These are phyloP conservation scores for Erynnis tages DNA, from an alignment of 2,888 invertebrate genomes.

Conservation along the genomic window DNA sequence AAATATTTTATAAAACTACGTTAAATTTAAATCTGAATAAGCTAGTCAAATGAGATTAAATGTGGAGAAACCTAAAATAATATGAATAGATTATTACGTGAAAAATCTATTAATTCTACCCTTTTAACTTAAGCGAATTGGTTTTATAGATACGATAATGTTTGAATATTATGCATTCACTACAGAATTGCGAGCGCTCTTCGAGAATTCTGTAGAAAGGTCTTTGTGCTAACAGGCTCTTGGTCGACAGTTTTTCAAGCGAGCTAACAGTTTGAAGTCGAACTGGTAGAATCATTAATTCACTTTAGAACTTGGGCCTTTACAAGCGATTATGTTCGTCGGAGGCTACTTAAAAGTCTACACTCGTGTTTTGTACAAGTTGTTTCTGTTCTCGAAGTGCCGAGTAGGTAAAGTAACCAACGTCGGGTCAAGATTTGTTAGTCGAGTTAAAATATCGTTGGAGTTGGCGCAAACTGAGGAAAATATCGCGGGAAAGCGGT, in stretches of 20 bases:
- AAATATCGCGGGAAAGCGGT: not conserved
- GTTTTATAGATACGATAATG: constrained; percentile 26
- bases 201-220: constrained; percentile 29
- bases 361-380: constrained; percentile 20
- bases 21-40: too few species aligned
- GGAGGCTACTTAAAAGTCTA: constrained; percentile 19
- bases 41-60: too few species aligned
- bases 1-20: too few species aligned
- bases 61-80: too few species aligned
- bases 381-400: constrained; percentile 18
- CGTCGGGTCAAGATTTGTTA: constrained; percentile 14
- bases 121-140: constrained; percentile 14
- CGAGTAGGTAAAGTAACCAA: too few species aligned
- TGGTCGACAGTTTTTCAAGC: constrained; percentile 31
- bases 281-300: constrained; percentile 25
- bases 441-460: constrained; percentile 12
- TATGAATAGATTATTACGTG: too few species aligned
- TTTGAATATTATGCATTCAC: constrained; percentile 35
- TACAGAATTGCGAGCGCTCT: constrained; percentile 20
- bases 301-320: constrained; percentile 26
- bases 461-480: not conserved
- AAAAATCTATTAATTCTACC: constrained; percentile 9
- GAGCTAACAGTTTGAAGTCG: constrained; percentile 32
- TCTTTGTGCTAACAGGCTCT: constrained; percentile 32
- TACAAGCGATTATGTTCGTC: constrained; percentile 25